Evolutionary conservation across 2,797 vertebrate species (phyloP).

Genomic region (Propithecus deckenii): DNA sequence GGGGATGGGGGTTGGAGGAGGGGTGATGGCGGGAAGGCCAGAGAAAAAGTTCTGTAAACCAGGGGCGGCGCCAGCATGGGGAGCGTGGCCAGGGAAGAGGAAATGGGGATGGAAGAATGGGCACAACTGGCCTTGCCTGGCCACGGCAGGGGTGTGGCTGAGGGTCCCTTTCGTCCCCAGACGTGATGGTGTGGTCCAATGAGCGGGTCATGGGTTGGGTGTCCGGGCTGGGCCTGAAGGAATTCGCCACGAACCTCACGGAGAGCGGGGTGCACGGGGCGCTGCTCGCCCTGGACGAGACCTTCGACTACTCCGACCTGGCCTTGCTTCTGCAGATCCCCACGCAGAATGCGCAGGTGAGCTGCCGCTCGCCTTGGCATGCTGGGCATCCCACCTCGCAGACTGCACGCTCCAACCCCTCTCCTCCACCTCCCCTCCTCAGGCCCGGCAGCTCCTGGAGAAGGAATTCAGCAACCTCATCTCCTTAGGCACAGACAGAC

Average conservation of each 20-base stretch:
- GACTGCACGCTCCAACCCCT: background rate
- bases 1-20: background rate
- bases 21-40: background rate
- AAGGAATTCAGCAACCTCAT: conserved; percentile 95
- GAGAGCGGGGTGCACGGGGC: conserved; percentile 95
- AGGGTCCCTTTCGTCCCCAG: conserved; percentile 78
- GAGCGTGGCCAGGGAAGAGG: background rate
- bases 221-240: conserved; percentile 93
- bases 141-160: background rate
- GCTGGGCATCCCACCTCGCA: background rate
- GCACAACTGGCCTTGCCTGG: background rate
- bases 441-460: conserved; percentile 94
- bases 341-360: conserved; percentile 94
- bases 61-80: background rate
- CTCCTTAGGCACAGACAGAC: conserved; percentile 92
- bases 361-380: background rate
- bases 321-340: conserved; percentile 95
- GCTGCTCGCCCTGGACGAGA: conserved; percentile 94
- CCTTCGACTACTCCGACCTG: conserved; percentile 94
- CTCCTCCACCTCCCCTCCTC: background rate
- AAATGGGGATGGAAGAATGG: background rate
- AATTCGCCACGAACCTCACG: conserved; percentile 93
- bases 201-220: conserved; percentile 96
- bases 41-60: accelerated
- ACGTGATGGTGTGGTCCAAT: conserved; percentile 97